phyloP scores from a whole-genome alignment of 2,113 vertebrate genomes.

The Hypanus sabinus region DNA sequence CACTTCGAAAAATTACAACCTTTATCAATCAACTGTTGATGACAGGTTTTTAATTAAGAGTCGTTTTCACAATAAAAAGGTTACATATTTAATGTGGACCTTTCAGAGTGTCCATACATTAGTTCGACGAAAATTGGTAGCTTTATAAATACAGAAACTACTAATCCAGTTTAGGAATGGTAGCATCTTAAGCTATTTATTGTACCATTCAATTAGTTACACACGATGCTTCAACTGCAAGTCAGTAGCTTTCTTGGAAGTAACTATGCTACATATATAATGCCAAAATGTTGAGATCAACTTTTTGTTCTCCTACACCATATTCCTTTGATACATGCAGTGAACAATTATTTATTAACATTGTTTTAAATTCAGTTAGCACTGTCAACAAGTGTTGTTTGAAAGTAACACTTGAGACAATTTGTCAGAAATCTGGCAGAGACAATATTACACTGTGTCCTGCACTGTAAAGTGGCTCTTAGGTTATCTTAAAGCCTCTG shows the following conservation, averaged over 20 bases:
- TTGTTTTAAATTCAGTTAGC: background rate
- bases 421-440: background rate
- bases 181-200: background rate
- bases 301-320: slow-evolving; percentile 5
- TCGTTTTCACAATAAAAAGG: background rate
- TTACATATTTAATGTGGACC: background rate
- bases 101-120: background rate
- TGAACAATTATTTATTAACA: background rate
- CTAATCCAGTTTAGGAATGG: background rate
- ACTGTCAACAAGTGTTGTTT: background rate
- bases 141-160: background rate
- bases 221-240: background rate
- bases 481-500: slow-evolving; percentile 20
- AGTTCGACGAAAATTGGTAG: background rate
- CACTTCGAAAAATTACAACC: background rate
- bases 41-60: background rate
- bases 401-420: background rate
- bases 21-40: background rate
- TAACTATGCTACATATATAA: slow-evolving; percentile 1
- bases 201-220: background rate
- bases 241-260: background rate
- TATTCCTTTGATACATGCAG: background rate
- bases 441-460: background rate
- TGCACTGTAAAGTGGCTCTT: background rate
- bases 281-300: background rate